Conservation (phyloP, 2,888 invertebrate species). For the Unio delphinus region DNA sequence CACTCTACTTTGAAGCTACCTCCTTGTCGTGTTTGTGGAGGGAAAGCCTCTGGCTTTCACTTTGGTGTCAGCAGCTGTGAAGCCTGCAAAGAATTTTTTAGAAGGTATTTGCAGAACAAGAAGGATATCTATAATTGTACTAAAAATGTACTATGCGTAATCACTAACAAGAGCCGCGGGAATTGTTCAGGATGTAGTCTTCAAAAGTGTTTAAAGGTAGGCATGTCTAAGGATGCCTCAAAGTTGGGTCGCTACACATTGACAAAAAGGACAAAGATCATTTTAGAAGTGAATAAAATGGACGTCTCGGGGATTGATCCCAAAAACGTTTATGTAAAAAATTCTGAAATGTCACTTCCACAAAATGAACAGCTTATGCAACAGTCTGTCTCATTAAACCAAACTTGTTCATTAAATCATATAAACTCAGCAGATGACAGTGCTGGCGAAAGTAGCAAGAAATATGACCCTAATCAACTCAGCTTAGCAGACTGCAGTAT, state of each 20-base stretch:
- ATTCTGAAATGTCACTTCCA: too few species aligned
- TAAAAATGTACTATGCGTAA: constrained; percentile 21
- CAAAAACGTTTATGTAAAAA: too few species aligned
- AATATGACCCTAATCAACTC: too few species aligned
- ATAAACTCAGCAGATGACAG: too few species aligned
- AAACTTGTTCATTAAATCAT: too few species aligned
- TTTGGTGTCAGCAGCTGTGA: constrained; percentile 35
- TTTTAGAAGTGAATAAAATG: constrained; percentile 26
- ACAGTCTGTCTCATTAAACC: too few species aligned
- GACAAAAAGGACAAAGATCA: constrained; percentile 26
- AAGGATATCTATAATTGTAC: constrained; percentile 27
- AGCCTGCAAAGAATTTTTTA: constrained; percentile 36
- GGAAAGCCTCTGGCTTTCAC: constrained; percentile 29
- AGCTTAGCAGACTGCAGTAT: too few species aligned
- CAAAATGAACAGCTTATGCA: too few species aligned
- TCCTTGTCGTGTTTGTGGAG: constrained; percentile 28
- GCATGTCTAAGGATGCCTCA: constrained; percentile 32
- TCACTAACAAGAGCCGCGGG: constrained; percentile 22
- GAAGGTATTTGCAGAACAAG: constrained; percentile 20
- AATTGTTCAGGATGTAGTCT: constrained; percentile 34
- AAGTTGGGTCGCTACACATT: constrained; percentile 32
- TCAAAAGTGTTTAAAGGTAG: constrained; percentile 23
- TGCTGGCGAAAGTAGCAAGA: too few species aligned
- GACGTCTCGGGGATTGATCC: constrained; percentile 6
- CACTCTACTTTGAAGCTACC: constrained; percentile 20